Base-by-base conservation (phyloP, 2,113 vertebrate genomes). In the Atherinomorus stipes region DNA sequence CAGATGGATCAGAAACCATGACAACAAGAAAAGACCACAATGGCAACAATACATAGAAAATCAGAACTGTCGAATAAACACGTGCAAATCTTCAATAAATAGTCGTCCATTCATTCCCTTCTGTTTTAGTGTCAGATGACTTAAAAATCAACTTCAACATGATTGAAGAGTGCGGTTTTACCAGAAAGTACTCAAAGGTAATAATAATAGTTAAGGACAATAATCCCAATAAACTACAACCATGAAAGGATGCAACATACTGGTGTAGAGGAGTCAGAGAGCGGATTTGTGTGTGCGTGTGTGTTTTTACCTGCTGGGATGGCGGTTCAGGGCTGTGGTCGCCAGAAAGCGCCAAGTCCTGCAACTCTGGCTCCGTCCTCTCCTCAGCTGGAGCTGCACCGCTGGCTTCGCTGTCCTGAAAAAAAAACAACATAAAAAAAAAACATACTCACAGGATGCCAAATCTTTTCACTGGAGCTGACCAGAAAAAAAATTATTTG, bases 361-460 rank as follows among this genome's bases (percentile, higher is more conserved):
- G 93, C 42, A 92, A 70, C 78, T 93, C 93, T 52, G 91, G 93
- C 54, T 88, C 94, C 7, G 94, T 89, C 60, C 53, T 91, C 76
- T 81, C 94, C 72, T 94, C 94, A 31, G 83, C 22, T 0, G 11
- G 31, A 40, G 78, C 78, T 53, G 71, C 88, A 45, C 74, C 92
- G 22, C 91, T 94, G 58, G 51, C 80, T 56, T 91, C 92, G 44
- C 85, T 92, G 71, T 92, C 93, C 95, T 96, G 1, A 0, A 7
- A 4, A n/a, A n/a, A n/a, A n/a, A n/a, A n/a, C n/a, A n/a, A n/a
- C n/a, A n/a, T n/a, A n/a, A n/a, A n/a, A n/a, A n/a, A n/a, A 1
- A 12, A 4, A 31, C 6, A 49, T 22, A n/a, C n/a, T 54, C 28
- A 75, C 10, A 59, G 23, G 21, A 51, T 12, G 21, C 7, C 45